These are phyloP conservation scores for Oceanites oceanicus DNA, from an alignment of 2,113 vertebrate genomes.

Conservation along the genomic window DNA sequence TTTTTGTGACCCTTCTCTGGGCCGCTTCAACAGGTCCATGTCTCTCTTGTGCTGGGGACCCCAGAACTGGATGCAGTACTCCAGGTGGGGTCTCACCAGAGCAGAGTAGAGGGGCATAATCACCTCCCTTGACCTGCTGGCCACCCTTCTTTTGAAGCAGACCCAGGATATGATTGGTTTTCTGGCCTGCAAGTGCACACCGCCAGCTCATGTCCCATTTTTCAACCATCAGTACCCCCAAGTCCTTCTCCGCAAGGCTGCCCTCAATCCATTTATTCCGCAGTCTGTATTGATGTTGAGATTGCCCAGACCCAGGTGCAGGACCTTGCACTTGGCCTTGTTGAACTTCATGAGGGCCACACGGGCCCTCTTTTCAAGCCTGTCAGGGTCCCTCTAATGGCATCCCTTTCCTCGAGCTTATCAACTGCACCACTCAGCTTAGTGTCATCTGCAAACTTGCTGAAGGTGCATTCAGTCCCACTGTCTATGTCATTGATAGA, in stretches of 20 bases:
- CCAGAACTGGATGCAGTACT: neutral
- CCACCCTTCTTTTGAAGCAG: neutral
- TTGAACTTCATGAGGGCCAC: neutral
- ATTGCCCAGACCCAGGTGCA: neutral
- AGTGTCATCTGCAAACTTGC: neutral
- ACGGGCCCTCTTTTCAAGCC: neutral
- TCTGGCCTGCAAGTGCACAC: neutral
- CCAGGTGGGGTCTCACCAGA: neutral
- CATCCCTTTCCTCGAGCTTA: neutral
- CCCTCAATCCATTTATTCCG: neutral
- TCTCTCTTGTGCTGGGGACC: neutral
- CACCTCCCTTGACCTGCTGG: neutral
- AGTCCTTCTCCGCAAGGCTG: neutral
- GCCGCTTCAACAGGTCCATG: neutral
- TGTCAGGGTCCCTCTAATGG: neutral
- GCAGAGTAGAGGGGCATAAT: neutral
- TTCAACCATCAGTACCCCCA: neutral
- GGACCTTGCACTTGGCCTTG: neutral
- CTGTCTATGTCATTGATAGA: neutral
- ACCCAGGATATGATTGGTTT: rapidly evolving
- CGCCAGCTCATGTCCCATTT: neutral
- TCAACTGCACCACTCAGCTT: neutral
- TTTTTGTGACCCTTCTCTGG: neutral
- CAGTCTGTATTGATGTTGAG: rapidly evolving
- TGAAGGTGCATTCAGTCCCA: neutral